These are phyloP conservation scores for Tupiocoris notatus DNA, from an alignment of 2,888 invertebrate genomes.

Conservation along the genomic window DNA sequence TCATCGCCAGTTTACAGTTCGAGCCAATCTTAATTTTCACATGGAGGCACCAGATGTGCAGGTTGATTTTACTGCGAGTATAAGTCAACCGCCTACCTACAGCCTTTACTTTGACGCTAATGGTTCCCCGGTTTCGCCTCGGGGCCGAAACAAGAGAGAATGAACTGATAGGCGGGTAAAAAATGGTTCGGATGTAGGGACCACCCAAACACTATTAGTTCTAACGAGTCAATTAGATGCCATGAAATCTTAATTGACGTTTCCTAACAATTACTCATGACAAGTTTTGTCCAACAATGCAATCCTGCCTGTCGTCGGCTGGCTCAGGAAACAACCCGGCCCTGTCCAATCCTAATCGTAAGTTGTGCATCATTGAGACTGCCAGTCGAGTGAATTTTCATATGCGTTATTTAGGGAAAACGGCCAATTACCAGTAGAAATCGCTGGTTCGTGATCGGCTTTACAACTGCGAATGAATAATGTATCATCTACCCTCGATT, in stretches of 20 bases:
- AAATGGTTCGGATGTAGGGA: neutral
- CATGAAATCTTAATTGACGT: slow-evolving; percentile 27
- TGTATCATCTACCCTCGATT: slow-evolving; percentile 15
- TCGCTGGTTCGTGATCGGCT: neutral
- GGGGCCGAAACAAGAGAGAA: neutral
- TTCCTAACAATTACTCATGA: slow-evolving; percentile 24
- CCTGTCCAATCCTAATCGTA: too few species aligned
- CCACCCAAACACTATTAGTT: slow-evolving; percentile 26
- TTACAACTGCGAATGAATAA: slow-evolving; percentile 32
- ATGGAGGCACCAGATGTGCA: neutral
- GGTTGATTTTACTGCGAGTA: neutral
- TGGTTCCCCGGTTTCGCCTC: slow-evolving; percentile 9
- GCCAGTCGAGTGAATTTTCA: neutral
- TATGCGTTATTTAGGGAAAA: neutral
- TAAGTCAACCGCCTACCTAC: neutral
- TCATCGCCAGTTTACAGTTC: too few species aligned
- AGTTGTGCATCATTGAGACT: neutral
- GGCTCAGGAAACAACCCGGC: neutral
- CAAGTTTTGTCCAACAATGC: slow-evolving; percentile 5
- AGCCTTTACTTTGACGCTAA: slow-evolving; percentile 3
- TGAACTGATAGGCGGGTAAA: neutral
- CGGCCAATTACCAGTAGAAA: neutral
- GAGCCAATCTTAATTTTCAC: too few species aligned
- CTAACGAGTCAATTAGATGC: slow-evolving; percentile 32
- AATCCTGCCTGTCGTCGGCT: neutral